Percentiles rank a stretch among this genome's conserved stretches.
These are phyloP conservation scores for Balanococcus diminutus DNA, from an alignment of 2,888 invertebrate species.

Conservation along the genomic window DNA sequence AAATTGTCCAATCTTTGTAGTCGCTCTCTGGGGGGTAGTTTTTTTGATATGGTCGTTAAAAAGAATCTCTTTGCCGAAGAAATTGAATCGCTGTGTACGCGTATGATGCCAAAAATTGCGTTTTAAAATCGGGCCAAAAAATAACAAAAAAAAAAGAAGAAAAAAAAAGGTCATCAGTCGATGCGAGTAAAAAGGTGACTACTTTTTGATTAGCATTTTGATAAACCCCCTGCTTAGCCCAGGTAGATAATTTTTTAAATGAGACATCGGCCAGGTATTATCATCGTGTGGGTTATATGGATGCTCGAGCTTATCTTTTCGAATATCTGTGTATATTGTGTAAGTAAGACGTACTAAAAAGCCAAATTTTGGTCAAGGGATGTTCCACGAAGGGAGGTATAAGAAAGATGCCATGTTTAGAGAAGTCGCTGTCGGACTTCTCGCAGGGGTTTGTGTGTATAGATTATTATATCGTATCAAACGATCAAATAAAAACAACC, in stretches of 20 bases:
- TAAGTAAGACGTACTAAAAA: slow-evolving; percentile 11
- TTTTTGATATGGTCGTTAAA: slow-evolving; percentile 52
- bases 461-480: not conserved
- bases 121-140: not conserved
- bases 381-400: not conserved
- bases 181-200: not conserved
- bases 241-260: too few species aligned
- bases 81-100: slow-evolving; percentile 24
- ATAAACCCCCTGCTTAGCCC: too few species aligned
- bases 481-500: slow-evolving; percentile 34
- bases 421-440: not conserved
- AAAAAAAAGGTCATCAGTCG: too few species aligned
- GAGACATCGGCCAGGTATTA: not conserved
- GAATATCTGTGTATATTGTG: not conserved
- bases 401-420: too few species aligned
- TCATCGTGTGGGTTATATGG: not conserved
- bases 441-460: not conserved
- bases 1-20: slow-evolving; percentile 55
- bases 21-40: slow-evolving; percentile 53
- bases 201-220: not conserved
- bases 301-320: not conserved
- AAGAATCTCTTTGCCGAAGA: slow-evolving; percentile 34
- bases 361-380: not conserved
- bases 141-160: too few species aligned
- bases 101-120: slow-evolving; percentile 21